A percentile compares a stretch with the other conserved stretches of the same genome.
phyloP scores from a whole-genome alignment of 2,888 invertebrate species.

The Steinernema carpocapsae region DNA sequence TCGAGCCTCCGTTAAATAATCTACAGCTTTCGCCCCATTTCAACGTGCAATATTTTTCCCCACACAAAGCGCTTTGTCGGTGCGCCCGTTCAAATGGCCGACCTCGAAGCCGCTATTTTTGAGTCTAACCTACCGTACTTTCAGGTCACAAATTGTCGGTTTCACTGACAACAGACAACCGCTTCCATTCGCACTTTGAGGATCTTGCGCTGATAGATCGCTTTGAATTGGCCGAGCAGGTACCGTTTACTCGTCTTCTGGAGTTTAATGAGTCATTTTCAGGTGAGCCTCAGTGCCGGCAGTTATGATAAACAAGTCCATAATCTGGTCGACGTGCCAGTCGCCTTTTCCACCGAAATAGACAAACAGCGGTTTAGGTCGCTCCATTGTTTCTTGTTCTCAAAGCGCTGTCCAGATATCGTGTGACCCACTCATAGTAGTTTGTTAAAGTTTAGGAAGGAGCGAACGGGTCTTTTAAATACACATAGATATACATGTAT shows the following conservation, averaged over 20 bases:
- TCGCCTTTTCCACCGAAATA: not conserved
- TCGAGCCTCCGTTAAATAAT: conserved; percentile 30
- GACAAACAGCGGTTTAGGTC: conserved; percentile 12
- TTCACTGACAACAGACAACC: conserved; percentile 83
- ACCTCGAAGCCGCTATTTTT: too few species aligned
- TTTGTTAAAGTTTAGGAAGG: too few species aligned
- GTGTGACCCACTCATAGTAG: not conserved
- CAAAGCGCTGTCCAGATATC: conserved; percentile 7
- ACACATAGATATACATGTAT: too few species aligned
- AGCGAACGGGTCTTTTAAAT: too few species aligned
- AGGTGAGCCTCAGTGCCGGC: conserved; percentile 17
- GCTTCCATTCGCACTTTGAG: conserved; percentile 93
- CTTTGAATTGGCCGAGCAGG: not conserved
- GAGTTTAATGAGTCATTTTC: not conserved
- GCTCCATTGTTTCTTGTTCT: conserved; percentile 17
- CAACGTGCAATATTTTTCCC: conserved; percentile 25
- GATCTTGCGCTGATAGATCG: conserved; percentile 77
- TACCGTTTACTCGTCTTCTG: not conserved
- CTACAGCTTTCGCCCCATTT: conserved; percentile 1
- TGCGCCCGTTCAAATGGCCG: too few species aligned
- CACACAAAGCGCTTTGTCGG: conserved; percentile 22
- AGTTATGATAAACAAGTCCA: not conserved
- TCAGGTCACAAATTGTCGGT: conserved; percentile 83
- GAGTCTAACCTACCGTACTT: conserved; percentile 45
- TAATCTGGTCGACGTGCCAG: not conserved